phyloP scores from a whole-genome alignment of 2,113 vertebrate species.

The Athene noctua region DNA sequence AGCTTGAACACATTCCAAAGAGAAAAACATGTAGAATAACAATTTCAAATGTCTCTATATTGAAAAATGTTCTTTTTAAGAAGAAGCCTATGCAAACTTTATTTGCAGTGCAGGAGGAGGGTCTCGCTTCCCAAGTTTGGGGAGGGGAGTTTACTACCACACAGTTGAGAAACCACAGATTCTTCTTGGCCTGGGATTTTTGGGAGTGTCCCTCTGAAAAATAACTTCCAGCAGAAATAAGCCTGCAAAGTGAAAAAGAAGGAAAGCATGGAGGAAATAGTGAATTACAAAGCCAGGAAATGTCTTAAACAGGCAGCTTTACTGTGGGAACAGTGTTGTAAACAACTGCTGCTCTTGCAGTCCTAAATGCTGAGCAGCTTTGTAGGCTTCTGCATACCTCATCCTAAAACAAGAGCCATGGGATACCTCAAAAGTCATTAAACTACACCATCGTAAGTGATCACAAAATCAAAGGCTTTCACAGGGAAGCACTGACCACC shows the following conservation, averaged over 20 bases:
- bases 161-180: not conserved
- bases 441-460: not conserved
- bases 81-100: not conserved
- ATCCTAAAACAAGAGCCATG: not conserved
- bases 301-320: conserved; percentile 35
- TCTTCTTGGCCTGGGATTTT: not conserved
- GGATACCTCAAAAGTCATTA: not conserved
- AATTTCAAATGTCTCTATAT: not conserved
- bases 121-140: not conserved
- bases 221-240: not conserved
- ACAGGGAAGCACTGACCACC: not conserved
- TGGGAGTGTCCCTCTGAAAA: conserved; percentile 16
- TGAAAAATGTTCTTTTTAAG: not conserved
- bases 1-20: not conserved
- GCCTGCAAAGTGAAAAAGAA: not conserved
- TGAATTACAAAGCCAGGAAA: conserved; percentile 59
- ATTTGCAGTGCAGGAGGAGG: not conserved
- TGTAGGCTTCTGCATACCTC: not conserved
- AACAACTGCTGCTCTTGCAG: conserved; percentile 8
- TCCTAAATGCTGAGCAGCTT: not conserved
- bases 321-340: conserved; percentile 6
- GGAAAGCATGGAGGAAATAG: conserved; percentile 33
- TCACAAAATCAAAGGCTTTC: not conserved
- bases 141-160: not conserved
- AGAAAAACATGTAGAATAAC: not conserved